Conservation (phyloP, 2,888 invertebrate species). For the Epinotia brunnichana region DNA sequence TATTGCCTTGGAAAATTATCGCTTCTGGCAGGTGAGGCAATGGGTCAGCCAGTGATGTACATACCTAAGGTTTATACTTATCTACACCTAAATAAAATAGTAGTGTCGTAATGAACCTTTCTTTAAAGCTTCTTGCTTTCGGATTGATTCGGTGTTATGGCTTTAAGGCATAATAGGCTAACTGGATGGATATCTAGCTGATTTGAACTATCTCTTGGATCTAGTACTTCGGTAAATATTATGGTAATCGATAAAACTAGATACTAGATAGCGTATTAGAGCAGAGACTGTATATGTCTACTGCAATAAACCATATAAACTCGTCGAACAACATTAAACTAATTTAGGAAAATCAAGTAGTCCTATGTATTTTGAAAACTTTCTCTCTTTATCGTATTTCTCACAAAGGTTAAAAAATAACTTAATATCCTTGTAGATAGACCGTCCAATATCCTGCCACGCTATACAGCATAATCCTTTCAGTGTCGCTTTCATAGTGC, state of each 20-base stretch:
- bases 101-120: too few relatives aligned
- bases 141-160: too few relatives aligned
- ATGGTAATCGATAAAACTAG: constrained; percentile 5
- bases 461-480: not conserved
- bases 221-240: constrained; percentile 2
- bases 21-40: constrained; percentile 15
- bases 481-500: not conserved
- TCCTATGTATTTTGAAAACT: too few relatives aligned
- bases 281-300: too few relatives aligned
- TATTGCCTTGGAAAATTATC: constrained; percentile 17
- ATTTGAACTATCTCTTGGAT: not conserved
- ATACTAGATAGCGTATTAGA: too few relatives aligned
- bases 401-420: not conserved
- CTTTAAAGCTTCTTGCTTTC: too few relatives aligned
- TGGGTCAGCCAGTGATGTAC: constrained; percentile 6
- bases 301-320: not conserved
- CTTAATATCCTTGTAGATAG: not conserved
- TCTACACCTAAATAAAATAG: not conserved
- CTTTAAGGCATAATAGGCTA: too few relatives aligned
- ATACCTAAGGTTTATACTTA: not conserved
- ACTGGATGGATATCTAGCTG: not conserved
- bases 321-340: not conserved
- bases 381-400: too few relatives aligned
- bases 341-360: too few relatives aligned
- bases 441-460: not conserved